These are phyloP conservation scores for Dicaeum eximium DNA, from an alignment of 2,113 vertebrate genomes.

Conservation along the genomic window DNA sequence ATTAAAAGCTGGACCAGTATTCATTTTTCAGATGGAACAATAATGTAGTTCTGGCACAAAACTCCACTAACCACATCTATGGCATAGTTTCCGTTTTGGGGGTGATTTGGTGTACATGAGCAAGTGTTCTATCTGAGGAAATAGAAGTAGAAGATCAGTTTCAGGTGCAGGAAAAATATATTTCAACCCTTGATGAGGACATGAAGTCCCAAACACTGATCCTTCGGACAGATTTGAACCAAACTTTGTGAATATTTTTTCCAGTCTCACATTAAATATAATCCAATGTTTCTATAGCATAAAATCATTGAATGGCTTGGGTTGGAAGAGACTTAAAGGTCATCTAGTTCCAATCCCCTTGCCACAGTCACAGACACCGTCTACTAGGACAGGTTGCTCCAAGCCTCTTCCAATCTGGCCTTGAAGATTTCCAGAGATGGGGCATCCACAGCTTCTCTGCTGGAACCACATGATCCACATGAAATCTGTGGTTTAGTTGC, in stretches of 20 bases:
- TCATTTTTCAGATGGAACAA: background rate
- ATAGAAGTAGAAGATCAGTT: background rate
- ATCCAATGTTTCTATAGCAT: background rate
- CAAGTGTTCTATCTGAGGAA: background rate
- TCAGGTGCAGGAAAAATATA: background rate
- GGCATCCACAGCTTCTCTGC: background rate
- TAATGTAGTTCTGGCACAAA: background rate
- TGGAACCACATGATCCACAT: background rate
- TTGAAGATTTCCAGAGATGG: background rate
- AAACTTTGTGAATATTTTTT: background rate
- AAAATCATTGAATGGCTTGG: background rate
- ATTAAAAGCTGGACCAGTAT: background rate
- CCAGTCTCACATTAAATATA: background rate
- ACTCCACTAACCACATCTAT: background rate
- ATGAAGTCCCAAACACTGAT: background rate
- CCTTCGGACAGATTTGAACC: background rate
- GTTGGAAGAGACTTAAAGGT: background rate
- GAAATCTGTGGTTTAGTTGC: background rate
- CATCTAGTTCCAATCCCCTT: background rate
- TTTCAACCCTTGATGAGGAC: background rate
- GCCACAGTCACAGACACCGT: background rate
- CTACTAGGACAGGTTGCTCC: background rate
- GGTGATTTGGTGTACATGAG: background rate
- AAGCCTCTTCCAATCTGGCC: background rate
- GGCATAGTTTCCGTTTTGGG: background rate